A percentile compares a stretch with the other conserved stretches of the same genome.
Evolutionary conservation across 2,888 invertebrate genomes (phyloP).

Genomic region (Melinopterus prodromus): DNA sequence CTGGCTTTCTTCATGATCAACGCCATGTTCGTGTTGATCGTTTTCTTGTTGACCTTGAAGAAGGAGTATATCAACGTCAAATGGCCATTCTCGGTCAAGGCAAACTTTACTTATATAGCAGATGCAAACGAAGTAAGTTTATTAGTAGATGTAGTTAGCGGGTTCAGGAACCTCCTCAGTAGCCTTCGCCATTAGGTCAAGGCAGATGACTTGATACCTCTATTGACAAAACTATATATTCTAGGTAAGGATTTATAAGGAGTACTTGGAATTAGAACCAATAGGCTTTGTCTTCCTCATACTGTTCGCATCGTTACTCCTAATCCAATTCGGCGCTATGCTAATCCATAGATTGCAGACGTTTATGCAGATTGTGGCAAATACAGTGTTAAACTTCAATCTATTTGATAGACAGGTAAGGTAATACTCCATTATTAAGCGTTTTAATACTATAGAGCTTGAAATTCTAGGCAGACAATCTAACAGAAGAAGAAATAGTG

Average conservation of each 20-base stretch:
- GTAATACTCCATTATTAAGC: neutral
- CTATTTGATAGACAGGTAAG: slow-evolving; percentile 30
- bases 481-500: slow-evolving; percentile 83
- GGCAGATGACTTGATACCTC: no score
- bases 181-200: no score
- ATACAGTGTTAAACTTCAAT: slow-evolving; percentile 59
- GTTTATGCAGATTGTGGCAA: slow-evolving; percentile 76
- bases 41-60: slow-evolving; percentile 77
- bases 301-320: slow-evolving; percentile 74
- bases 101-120: slow-evolving; percentile 56
- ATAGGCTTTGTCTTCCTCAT: slow-evolving; percentile 78
- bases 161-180: neutral
- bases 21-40: slow-evolving; percentile 77
- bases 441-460: slow-evolving; percentile 51
- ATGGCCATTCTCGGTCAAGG: slow-evolving; percentile 71
- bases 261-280: slow-evolving; percentile 74
- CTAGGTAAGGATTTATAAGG: slow-evolving; percentile 64
- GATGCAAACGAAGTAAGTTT: slow-evolving; percentile 49
- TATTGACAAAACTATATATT: slow-evolving; percentile 32
- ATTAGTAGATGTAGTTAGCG: neutral
- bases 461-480: slow-evolving; percentile 65
- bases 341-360: slow-evolving; percentile 79
- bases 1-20: slow-evolving; percentile 81
- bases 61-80: slow-evolving; percentile 73
- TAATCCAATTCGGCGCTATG: slow-evolving; percentile 79